Conservation (phyloP, 2,113 vertebrate genomes). For the Pituophis catenifer region DNA sequence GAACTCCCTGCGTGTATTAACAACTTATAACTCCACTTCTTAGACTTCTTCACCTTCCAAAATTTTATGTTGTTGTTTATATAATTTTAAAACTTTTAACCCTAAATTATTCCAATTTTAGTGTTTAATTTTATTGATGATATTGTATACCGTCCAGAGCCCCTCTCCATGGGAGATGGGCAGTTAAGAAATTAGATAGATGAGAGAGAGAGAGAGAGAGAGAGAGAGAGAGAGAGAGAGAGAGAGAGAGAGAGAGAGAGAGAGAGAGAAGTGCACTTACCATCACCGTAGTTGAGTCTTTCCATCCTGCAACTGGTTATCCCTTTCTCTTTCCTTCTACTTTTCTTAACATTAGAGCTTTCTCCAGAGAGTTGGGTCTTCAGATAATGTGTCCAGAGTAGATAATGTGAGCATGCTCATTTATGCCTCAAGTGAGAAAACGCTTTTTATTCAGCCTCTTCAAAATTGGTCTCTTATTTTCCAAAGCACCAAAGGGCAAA, state of each 20-base stretch:
- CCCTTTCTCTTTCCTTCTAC: neutral
- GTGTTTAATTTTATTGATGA: neutral
- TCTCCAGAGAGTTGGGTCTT: neutral
- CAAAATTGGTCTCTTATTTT: neutral
- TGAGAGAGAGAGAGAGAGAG: fast-evolving
- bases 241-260: too few species aligned
- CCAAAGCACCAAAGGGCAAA: neutral
- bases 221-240: fast-evolving
- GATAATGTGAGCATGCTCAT: neutral
- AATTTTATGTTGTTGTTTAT: neutral
- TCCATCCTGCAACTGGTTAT: neutral
- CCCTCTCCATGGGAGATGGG: neutral
- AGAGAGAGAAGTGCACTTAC: neutral
- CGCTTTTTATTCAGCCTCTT: neutral
- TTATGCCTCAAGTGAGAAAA: neutral
- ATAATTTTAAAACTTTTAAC: neutral
- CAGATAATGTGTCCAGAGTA: neutral
- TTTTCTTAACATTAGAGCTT: neutral
- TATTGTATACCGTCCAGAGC: neutral
- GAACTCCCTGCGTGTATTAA: neutral
- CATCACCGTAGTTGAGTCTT: neutral
- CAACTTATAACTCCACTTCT: neutral
- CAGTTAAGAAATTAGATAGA: neutral
- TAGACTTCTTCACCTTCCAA: neutral
- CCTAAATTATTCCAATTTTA: neutral